A percentile compares a stretch with the other conserved stretches of the same genome.
These are phyloP conservation scores for Phyllostomus discolor DNA, from an alignment of 2,113 vertebrate species.

Conservation along the genomic window DNA sequence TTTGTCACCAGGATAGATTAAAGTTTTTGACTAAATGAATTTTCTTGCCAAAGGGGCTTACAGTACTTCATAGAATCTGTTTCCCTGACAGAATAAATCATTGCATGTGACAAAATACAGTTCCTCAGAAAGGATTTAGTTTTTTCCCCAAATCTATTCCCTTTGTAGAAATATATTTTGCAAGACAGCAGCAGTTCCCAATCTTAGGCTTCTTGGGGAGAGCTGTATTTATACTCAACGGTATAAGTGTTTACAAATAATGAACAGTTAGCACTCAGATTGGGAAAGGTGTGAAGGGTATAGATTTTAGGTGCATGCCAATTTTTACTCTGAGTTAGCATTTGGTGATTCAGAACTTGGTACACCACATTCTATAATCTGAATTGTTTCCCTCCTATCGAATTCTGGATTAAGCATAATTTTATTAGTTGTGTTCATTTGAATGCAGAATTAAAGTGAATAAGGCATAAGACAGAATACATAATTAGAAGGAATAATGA, in stretches of 20 bases:
- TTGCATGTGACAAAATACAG: background rate
- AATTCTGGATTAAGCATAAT: background rate
- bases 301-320: background rate
- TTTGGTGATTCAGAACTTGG: background rate
- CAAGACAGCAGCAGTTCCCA: conserved; percentile 41
- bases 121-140: conserved; percentile 51
- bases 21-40: conserved; percentile 71
- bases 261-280: background rate
- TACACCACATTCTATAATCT: background rate
- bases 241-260: background rate
- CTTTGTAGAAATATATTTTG: conserved; percentile 58
- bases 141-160: conserved; percentile 46
- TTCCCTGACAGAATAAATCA: conserved; percentile 65
- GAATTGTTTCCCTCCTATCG: background rate
- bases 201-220: background rate
- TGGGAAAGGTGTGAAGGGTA: rapidly evolving
- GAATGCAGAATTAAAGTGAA: background rate
- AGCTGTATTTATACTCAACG: background rate
- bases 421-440: background rate
- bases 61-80: conserved; percentile 47
- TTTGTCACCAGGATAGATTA: conserved; percentile 66
- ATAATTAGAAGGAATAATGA: background rate
- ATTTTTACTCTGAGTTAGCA: background rate
- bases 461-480: rapidly evolving
- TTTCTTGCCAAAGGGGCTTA: conserved; percentile 58